A percentile compares a stretch with the other conserved stretches of the same genome.
Conservation (phyloP, 2,888 invertebrate species). For the Spisula subtruncata region DNA sequence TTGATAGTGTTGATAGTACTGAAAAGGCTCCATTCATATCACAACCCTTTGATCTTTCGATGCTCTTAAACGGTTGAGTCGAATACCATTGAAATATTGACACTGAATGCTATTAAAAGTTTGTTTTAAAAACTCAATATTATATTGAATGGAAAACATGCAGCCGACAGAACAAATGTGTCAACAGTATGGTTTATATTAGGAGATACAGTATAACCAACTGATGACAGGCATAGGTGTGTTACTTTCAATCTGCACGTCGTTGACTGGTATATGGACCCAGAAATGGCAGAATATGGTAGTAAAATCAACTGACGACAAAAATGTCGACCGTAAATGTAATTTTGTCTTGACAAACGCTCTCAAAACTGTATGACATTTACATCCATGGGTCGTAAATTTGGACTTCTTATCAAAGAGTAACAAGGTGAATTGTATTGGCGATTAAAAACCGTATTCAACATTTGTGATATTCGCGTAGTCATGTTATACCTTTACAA, state of each 20-base stretch:
- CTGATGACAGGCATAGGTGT: background rate
- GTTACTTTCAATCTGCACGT: no score
- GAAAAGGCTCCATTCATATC: background rate
- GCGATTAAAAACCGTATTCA: background rate
- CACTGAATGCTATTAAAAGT: background rate
- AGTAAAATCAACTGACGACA: slow-evolving; percentile 10
- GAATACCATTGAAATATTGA: background rate
- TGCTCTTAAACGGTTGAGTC: background rate
- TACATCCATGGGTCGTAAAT: background rate
- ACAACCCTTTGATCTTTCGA: background rate
- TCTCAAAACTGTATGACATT: background rate
- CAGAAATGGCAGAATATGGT: no score
- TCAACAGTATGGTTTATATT: background rate
- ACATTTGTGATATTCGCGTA: background rate
- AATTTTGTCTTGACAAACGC: background rate
- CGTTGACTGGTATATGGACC: no score
- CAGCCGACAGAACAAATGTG: background rate
- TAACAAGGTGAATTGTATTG: background rate
- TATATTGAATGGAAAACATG: background rate
- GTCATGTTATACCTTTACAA: no score
- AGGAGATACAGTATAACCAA: background rate
- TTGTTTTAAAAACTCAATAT: background rate
- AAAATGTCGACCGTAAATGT: background rate
- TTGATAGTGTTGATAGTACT: background rate
- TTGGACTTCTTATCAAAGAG: background rate